Evolutionary conservation across 2,113 vertebrate genomes (phyloP), one percentile per base, ranked within the genome.

Genomic region (Furnarius figulus): DNA sequence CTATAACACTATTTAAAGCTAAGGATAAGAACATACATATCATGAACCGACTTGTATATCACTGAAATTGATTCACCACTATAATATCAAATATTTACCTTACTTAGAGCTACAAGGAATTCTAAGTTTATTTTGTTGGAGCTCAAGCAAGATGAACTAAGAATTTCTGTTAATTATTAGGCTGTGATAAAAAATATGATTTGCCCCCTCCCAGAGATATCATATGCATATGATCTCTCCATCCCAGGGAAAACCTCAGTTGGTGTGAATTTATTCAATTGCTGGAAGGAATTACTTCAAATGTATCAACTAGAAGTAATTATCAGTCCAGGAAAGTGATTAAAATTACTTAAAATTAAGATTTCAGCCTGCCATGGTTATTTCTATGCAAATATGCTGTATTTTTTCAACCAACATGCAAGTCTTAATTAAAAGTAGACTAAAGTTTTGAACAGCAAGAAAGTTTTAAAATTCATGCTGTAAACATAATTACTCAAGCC

Each of bases 281-380:
- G 90, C 94, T 97, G 92, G 85, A 83, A 91, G 96, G 87, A 98
- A 95, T 89, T 56, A 86, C 81, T 97, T 97, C 82, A 94, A 95
- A 89, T 85, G 50, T 93, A 93, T 96, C 94, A 95, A 96, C 90
- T 89, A 95, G 53, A 98, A 97, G 94, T 96, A 98, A 98, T 98
- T 98, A 96, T 65, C 68, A 94, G 67, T 93, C 80, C 93, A 66
- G 66, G 72, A 97, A 96, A 97, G 88, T 97, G 90, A 98, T 98
- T 98, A 98, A 98, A 98, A 98, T 97, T 49, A 52, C 76, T 97
- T 94, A 97, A 97, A 98, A 97, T 98, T 96, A 98, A 97, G 91
- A 96, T 97, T 98, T 97, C 76, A 93, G 30, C 87, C 96, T 95
- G 40, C 90, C 55, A 82, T 76, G 75, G 79, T 97, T 97, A 98